A percentile compares a stretch with the other conserved stretches of the same genome.
These are phyloP conservation scores for Zaprionus ornatus DNA, from an alignment of 1,140 invertebrate genomes.

Conservation along the genomic window DNA sequence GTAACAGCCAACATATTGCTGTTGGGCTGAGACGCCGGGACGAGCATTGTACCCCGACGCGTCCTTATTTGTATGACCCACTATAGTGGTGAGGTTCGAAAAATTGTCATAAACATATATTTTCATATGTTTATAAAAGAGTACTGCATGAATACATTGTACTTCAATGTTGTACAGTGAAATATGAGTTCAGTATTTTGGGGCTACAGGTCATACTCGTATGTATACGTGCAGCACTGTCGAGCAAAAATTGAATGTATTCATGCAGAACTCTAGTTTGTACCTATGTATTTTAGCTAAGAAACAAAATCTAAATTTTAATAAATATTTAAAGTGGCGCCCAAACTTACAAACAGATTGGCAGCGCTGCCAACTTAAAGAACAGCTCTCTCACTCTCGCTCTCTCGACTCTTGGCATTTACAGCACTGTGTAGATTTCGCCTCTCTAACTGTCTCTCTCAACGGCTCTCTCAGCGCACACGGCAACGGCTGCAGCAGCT, in stretches of 20 bases:
- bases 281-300: conserved; percentile 30
- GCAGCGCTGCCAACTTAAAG: conserved; percentile 8
- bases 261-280: conserved; percentile 12
- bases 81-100: conserved; percentile 4
- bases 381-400: background rate
- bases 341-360: conserved; percentile 22
- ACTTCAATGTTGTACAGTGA: no score
- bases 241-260: no score
- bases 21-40: conserved; percentile 35
- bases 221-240: no score
- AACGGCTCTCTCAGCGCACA: background rate
- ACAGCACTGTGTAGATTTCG: background rate
- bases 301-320: conserved; percentile 33
- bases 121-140: conserved; percentile 54
- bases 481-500: conserved; percentile 43
- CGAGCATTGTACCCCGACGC: background rate
- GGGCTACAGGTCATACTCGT: no score
- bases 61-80: conserved; percentile 49
- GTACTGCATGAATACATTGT: no score
- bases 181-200: no score
- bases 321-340: conserved; percentile 60
- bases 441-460: conserved; percentile 2
- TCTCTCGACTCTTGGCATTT: background rate
- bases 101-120: conserved; percentile 47
- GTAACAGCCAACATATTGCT: conserved; percentile 39